A percentile compares a stretch with the other conserved stretches of the same genome.
phyloP scores from a whole-genome alignment of 2,797 vertebrate genomes.

The Gadopsis bispinosus region DNA sequence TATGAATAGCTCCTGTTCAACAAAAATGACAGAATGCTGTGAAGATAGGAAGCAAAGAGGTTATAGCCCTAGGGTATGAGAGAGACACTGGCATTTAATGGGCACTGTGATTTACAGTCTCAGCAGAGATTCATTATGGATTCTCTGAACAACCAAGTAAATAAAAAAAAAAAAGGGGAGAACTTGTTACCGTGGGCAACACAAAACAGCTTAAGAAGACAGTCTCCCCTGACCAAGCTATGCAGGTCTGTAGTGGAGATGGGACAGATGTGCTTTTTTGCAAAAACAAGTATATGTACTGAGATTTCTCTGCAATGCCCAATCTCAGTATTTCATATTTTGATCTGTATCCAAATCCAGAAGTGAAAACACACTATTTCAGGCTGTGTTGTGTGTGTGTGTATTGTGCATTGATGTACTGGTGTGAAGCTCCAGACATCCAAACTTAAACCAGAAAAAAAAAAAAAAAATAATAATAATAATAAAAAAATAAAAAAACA shows the following conservation, averaged over 20 bases:
- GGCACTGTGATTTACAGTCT: constrained; percentile 42
- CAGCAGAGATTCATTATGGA: constrained; percentile 10
- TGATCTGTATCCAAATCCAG: neutral
- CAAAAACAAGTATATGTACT: neutral
- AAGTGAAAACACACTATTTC: neutral
- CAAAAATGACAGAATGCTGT: constrained; percentile 36
- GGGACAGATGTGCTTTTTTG: neutral
- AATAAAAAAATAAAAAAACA: too few species aligned
- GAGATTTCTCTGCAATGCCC: neutral
- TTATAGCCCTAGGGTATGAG: constrained; percentile 24
- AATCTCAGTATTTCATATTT: neutral
- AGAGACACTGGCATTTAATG: constrained; percentile 15
- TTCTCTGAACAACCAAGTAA: constrained; percentile 31
- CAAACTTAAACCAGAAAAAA: too few species aligned
- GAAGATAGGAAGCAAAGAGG: constrained; percentile 22
- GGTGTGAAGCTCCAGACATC: neutral
- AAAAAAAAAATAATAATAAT: too few species aligned
- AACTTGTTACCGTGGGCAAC: constrained; percentile 40
- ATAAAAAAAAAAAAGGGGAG: constrained; percentile 5
- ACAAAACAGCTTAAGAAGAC: constrained; percentile 35
- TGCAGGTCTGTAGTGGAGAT: neutral
- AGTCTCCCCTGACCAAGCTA: neutral
- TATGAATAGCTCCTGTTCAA: constrained; percentile 24
- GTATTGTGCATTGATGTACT: neutral
- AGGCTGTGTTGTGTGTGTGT: neutral